phyloP scores from a whole-genome alignment of 1,140 invertebrate genomes.

The Tetramorium parvispinum region DNA sequence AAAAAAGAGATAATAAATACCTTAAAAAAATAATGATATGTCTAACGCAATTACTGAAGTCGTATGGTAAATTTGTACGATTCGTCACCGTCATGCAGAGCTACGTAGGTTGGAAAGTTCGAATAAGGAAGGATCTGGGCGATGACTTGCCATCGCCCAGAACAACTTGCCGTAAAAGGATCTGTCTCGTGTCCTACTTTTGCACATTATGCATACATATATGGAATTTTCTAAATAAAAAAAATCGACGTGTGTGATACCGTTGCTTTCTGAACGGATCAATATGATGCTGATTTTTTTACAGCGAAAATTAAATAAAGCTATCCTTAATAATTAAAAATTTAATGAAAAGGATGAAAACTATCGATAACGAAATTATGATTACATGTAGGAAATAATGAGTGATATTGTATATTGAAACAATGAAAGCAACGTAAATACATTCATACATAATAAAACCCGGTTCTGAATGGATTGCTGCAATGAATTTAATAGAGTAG shows the following conservation, averaged over 20 bases:
- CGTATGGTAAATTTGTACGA: constrained; percentile 48
- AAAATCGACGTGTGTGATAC: not conserved
- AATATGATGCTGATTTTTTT: not conserved
- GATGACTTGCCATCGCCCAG: constrained; percentile 68
- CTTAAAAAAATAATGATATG: constrained; percentile 30
- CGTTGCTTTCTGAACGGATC: not conserved
- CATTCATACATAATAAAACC: not conserved
- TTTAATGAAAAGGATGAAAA: not conserved
- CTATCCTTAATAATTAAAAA: not conserved
- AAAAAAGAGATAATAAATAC: not conserved
- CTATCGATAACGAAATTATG: not conserved
- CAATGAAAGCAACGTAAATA: constrained; percentile 3
- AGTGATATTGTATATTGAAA: not conserved
- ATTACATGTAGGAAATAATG: not conserved
- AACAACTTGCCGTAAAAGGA: constrained; percentile 80
- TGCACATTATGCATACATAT: constrained; percentile 76
- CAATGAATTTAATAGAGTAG: constrained; percentile 42
- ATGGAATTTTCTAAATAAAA: constrained; percentile 17
- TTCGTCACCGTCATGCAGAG: constrained; percentile 43
- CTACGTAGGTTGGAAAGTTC: constrained; percentile 28
- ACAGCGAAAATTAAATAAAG: not conserved
- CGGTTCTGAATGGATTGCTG: constrained; percentile 14
- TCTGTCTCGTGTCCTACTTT: constrained; percentile 79
- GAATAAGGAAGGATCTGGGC: constrained; percentile 64
- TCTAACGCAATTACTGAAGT: constrained; percentile 6